Evolutionary conservation across 2,113 vertebrate species (phyloP), one percentile per base, ranked within the genome.

Genomic region (Chlorodrepanis virens): DNA sequence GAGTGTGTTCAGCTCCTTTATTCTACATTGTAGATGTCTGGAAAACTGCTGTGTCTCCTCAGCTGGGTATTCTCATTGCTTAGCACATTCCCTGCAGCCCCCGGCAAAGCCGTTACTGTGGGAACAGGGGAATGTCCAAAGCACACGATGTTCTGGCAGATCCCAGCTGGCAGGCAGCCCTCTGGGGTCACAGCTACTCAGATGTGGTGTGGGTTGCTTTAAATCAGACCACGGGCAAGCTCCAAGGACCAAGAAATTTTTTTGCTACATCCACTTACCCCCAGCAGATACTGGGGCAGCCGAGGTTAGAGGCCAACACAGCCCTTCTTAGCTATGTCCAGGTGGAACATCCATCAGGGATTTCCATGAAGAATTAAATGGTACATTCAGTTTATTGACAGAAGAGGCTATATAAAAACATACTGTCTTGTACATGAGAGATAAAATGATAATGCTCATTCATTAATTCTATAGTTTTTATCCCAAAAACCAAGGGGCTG

Each of bases 131-230:
- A 96, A 93, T 91, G 89, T 78, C 93, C 94, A 89, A 91, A 96
- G 96, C 96, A 96, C 96, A 96, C 21, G 49, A 78, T 94, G 94
- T 95, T 96, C 95, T 94, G 96, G 93, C 93, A 96, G 91, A 94
- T 93, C 91, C 93, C 95, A 96, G 93, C 95, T 95, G 96, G 95
- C 91, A 92, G 80, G 56, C 86, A 91, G 94, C 89, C 89, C 83
- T 89, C 72, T 75, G 86, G 94, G 95, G 93, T 96, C 95, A 94
- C 61, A 92, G 72, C 83, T 90, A 78, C 42, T 75, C 93, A 94
- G 24, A 90, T 93, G 89, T 92, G 93, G 87, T 1, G 7, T 78
- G 91, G 69, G 47, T 85, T 91, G 89, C 86, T 93, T 91, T 92
- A 89, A 94, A 95, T 87, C 94, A 96, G 80, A 87, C 31, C 65